Evolutionary conservation across 2,888 invertebrate genomes (phyloP).

Genomic region (Biston stratarius): DNA sequence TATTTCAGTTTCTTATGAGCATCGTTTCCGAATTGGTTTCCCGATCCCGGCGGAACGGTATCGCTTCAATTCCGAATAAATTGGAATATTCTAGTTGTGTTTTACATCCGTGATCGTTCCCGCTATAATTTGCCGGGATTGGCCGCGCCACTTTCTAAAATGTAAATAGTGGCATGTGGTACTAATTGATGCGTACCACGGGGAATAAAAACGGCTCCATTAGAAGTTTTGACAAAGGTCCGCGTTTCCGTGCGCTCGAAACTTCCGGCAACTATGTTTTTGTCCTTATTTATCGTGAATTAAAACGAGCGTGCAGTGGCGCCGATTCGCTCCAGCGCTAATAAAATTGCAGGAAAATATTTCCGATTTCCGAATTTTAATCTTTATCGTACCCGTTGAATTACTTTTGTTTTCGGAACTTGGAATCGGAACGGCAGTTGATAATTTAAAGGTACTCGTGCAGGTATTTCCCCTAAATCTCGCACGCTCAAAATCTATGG

Average conservation of each 20-base stretch:
- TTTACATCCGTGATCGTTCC: conserved; percentile 50
- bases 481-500: conserved; percentile 56
- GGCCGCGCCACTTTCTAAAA: conserved; percentile 69
- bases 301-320: conserved; percentile 45
- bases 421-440: conserved; percentile 53
- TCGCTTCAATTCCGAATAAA: conserved; percentile 45
- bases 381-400: conserved; percentile 50
- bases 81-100: conserved; percentile 55
- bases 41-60: conserved; percentile 44
- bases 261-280: conserved; percentile 49
- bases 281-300: conserved; percentile 37
- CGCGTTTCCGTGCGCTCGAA: conserved; percentile 22
- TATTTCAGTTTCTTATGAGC: conserved; percentile 51
- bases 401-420: conserved; percentile 61
- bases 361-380: conserved; percentile 56
- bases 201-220: conserved; percentile 79
- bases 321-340: conserved; percentile 39
- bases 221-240: conserved; percentile 54
- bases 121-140: conserved; percentile 64
- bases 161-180: conserved; percentile 73
- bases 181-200: conserved; percentile 74
- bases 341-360: conserved; percentile 55
- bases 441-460: conserved; percentile 58
- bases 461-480: conserved; percentile 58
- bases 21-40: conserved; percentile 53